Conservation (phyloP, 2,797 vertebrate genomes). For the Micromesistius poutassou region DNA sequence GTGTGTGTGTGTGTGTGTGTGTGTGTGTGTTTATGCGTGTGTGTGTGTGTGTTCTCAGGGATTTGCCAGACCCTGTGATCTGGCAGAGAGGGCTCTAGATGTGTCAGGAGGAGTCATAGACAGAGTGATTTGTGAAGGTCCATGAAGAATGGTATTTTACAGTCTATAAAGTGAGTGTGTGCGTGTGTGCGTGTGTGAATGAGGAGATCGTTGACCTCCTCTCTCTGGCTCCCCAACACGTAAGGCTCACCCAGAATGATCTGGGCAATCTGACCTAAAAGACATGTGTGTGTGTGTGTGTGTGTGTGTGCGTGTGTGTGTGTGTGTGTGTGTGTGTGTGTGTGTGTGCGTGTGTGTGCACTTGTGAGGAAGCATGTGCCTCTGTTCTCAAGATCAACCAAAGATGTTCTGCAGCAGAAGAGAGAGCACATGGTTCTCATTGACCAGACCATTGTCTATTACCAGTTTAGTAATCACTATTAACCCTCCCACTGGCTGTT, state of each 20-base stretch:
- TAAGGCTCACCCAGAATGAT: no score
- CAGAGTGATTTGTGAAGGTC: slow-evolving; percentile 63
- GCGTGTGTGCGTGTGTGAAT: no score
- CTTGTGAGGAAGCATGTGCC: slow-evolving; percentile 29
- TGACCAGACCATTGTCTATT: slow-evolving; percentile 49
- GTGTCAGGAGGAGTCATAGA: slow-evolving; percentile 58
- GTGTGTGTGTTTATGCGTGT: slow-evolving; percentile 18
- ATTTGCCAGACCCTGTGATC: slow-evolving; percentile 54
- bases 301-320: slow-evolving; percentile 12
- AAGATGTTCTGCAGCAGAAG: slow-evolving; percentile 49
- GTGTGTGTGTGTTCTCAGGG: slow-evolving; percentile 29
- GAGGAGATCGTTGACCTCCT: no score
- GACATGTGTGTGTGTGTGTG: slow-evolving; percentile 14
- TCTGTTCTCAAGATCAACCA: slow-evolving; percentile 53
- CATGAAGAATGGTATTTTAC: neutral
- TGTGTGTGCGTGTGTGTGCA: slow-evolving; percentile 17
- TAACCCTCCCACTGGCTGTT: slow-evolving; percentile 55
- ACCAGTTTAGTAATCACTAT: slow-evolving; percentile 47
- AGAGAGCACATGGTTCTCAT: slow-evolving; percentile 62
- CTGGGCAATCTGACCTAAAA: no score
- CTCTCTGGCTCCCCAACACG: no score
- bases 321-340: slow-evolving; percentile 11
- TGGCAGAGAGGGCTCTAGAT: slow-evolving; percentile 48
- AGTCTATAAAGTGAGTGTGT: neutral
- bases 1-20: no score